These are phyloP conservation scores for Nasalis larvatus DNA, from an alignment of 2,113 vertebrate genomes.

Conservation along the genomic window DNA sequence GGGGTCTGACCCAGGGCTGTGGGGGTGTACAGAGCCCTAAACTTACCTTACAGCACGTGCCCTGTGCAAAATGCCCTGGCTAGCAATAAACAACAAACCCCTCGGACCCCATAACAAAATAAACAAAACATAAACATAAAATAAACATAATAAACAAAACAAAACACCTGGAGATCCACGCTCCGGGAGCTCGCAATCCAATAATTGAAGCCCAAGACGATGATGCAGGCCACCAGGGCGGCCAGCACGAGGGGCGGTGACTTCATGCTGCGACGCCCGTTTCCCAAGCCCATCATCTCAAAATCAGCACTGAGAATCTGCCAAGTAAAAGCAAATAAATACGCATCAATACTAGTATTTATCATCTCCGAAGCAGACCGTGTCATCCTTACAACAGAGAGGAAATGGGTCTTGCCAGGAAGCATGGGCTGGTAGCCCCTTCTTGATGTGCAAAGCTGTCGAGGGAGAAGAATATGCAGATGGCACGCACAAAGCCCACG, in stretches of 20 bases:
- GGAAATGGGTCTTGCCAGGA: accelerated
- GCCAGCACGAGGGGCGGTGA: constrained; percentile 91
- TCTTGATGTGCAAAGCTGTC: accelerated
- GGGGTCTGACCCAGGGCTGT: neutral
- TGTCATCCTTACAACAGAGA: accelerated
- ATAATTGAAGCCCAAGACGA: constrained; percentile 96
- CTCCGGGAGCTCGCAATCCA: constrained; percentile 95
- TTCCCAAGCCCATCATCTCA: constrained; percentile 91
- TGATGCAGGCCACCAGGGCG: constrained; percentile 89
- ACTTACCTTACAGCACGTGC: accelerated
- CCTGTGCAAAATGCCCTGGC: accelerated
- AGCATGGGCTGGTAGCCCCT: accelerated
- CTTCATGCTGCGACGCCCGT: constrained; percentile 91
- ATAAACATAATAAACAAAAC: neutral
- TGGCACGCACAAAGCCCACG: accelerated
- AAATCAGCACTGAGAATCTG: constrained; percentile 62
- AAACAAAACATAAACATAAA: no score
- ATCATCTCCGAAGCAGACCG: accelerated
- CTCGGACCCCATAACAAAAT: no score
- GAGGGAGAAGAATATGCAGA: accelerated
- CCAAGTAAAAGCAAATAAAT: neutral
- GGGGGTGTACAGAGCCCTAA: neutral
- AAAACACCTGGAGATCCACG: constrained; percentile 90
- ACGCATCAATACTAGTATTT: accelerated
- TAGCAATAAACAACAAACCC: accelerated